Evolutionary conservation across 2,797 vertebrate species (phyloP).

Genomic region (Tinamus major): DNA sequence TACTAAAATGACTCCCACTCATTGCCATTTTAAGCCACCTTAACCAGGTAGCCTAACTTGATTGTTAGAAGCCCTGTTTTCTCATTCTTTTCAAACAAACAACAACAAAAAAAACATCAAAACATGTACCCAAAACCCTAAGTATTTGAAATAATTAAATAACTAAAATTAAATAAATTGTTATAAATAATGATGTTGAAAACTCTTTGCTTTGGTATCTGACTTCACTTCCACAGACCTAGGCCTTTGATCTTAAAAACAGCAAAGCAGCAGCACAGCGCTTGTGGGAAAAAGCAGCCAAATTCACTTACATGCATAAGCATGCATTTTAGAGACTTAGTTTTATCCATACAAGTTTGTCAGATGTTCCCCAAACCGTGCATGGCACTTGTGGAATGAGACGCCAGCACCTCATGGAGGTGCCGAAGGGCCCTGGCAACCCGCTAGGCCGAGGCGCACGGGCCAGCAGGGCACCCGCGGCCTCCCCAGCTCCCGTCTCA

Average conservation of each 20-base stretch:
- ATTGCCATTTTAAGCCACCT: neutral
- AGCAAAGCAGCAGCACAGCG: neutral
- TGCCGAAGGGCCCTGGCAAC: neutral
- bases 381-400: neutral
- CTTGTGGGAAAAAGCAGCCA: neutral
- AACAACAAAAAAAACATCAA: neutral
- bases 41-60: neutral
- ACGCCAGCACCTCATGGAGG: neutral
- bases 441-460: neutral
- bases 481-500: neutral
- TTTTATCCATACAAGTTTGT: neutral
- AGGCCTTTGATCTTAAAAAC: neutral
- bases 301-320: neutral
- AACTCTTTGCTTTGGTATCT: neutral
- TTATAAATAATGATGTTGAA: neutral
- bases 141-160: neutral
- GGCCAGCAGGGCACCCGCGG: neutral
- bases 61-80: neutral
- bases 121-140: neutral
- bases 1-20: neutral
- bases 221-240: neutral
- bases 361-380: neutral
- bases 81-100: neutral
- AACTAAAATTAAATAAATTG: neutral
- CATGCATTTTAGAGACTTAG: neutral